Conservation (phyloP, 2,113 vertebrate genomes). For the Zosterops lateralis region DNA sequence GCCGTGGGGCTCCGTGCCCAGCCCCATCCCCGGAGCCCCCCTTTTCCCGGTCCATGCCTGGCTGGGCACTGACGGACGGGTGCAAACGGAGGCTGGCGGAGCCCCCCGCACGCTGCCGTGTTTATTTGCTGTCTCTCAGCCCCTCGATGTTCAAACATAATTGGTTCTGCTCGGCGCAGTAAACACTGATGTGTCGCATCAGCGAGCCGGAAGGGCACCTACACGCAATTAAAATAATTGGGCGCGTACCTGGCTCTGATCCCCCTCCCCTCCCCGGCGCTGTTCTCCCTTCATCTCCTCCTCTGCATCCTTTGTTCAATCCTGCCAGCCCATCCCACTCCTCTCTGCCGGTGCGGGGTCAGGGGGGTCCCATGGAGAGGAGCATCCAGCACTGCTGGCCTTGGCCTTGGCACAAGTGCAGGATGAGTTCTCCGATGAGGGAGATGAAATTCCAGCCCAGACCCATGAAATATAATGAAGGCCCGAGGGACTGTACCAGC, state of each 20-base stretch:
- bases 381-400: neutral
- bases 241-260: neutral
- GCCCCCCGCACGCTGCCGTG: neutral
- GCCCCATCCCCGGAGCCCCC: neutral
- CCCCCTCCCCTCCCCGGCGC: rapidly evolving
- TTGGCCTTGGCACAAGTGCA: neutral
- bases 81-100: neutral
- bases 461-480: conserved; percentile 64
- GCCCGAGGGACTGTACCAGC: conserved; percentile 32
- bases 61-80: conserved; percentile 11
- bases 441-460: neutral
- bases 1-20: neutral
- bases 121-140: conserved; percentile 25
- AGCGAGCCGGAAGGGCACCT: conserved; percentile 19
- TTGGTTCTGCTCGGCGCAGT: conserved; percentile 50
- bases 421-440: neutral
- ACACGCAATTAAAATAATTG: conserved; percentile 56
- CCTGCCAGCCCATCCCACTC: rapidly evolving
- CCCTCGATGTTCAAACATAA: conserved; percentile 51
- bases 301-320: neutral
- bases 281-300: neutral
- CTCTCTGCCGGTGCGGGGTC: rapidly evolving
- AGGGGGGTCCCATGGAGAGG: rapidly evolving
- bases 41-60: neutral
- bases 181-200: conserved; percentile 31